Percentiles rank a stretch among this genome's conserved stretches.
Evolutionary conservation across 1,140 invertebrate species (phyloP).

Genomic region (Ptiloglossa arizonensis): DNA sequence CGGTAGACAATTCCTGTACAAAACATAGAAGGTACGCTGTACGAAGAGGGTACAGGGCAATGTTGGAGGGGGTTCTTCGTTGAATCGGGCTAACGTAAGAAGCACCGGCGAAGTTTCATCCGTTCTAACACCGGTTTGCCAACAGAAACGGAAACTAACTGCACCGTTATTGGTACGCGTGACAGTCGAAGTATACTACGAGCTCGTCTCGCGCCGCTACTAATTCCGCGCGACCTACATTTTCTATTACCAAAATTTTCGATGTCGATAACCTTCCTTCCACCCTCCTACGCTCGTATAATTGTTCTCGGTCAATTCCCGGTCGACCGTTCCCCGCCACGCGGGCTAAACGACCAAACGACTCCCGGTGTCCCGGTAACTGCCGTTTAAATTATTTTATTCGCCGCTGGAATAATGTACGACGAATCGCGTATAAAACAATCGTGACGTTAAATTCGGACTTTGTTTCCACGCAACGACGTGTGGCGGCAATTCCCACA

Average conservation of each 20-base stretch:
- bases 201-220: neutral
- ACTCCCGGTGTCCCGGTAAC: too few relatives aligned
- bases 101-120: constrained; percentile 22
- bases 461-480: too few relatives aligned
- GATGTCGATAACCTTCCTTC: neutral
- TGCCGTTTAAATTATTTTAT: too few relatives aligned
- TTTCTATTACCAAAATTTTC: constrained; percentile 5
- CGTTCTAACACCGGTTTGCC: neutral
- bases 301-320: neutral
- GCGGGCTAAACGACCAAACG: too few relatives aligned
- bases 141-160: constrained; percentile 10
- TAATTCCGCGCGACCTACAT: constrained; percentile 34
- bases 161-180: constrained; percentile 10
- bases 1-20: neutral
- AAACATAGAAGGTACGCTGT: constrained; percentile 2
- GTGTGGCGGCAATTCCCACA: too few relatives aligned
- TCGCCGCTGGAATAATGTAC: too few relatives aligned
- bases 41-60: too few relatives aligned
- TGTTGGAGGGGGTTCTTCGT: neutral
- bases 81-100: constrained; percentile 19
- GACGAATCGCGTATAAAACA: too few relatives aligned
- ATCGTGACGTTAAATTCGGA: too few relatives aligned
- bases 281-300: neutral
- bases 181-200: constrained; percentile 34
- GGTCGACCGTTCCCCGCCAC: too few relatives aligned